Evolutionary conservation across 2,113 vertebrate species (phyloP), one percentile per base, ranked within the genome.

Genomic region (Lepidothrix coronata): DNA sequence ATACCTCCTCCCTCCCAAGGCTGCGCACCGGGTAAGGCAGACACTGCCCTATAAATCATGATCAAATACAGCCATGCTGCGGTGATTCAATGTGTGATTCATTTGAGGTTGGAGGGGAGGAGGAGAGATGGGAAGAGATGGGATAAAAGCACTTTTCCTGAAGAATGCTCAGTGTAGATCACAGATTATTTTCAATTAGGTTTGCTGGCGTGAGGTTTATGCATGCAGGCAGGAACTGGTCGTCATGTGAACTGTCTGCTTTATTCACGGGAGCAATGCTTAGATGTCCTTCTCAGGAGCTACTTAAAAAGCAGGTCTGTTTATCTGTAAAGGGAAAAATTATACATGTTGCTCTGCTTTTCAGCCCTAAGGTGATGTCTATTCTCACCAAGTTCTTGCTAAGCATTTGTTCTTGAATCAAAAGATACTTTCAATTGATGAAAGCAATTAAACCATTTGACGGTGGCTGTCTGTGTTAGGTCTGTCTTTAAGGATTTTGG

Each of bases 381-480:
- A 66, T 95, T 94, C 95, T 93, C 92, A 93, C 93, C 73, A 39
- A 75, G 73, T 44, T 89, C 88, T 95, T 85, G 80, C 91, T 92
- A 76, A 91, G 80, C 84, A 97, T 96, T 97, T 97, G 96, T 96
- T 96, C 95, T 94, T 72, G 80, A 96, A 96, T 97, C 96, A 97
- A 97, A 96, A 96, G 96, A 77, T 62, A 75, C 54, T 93, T 96
- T 85, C 73, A 21, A 79, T 96, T 95, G 93, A 97, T 97, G 93
- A 96, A 96, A 96, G 95, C 86, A 93, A 96, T 97, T 94, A 95
- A 91, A 93, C 70, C 57, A 79, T 95, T 96, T 96, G 95, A 89
- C 85, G 91, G 52, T 79, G 76, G 30, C 54, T 96, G 95, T 91
- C 96, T 95, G 66, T 39, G 70, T 96, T 93, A 94, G 91, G 96